Percentiles rank a stretch among this genome's conserved stretches.
Conservation (phyloP, 1,140 invertebrate genomes). For the Platorchestia sp. region DNA sequence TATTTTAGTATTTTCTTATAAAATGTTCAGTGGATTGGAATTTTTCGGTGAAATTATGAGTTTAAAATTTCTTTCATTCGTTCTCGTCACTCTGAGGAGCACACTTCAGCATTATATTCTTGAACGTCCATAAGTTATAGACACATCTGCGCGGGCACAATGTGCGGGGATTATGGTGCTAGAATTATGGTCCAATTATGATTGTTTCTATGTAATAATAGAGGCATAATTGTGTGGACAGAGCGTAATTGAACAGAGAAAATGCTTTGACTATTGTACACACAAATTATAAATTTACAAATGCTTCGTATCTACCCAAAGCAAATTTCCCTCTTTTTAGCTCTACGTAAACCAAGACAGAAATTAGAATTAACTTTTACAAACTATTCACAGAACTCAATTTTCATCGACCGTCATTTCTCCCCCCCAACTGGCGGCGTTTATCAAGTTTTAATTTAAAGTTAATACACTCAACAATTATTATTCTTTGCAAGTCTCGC, state of each 20-base stretch:
- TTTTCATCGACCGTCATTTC: background rate
- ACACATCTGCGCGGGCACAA: background rate
- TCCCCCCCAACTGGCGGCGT: background rate
- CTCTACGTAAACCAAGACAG: background rate
- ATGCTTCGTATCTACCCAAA: background rate
- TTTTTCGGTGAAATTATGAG: no score
- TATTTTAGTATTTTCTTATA: no score
- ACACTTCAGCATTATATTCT: no score
- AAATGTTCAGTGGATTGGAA: no score
- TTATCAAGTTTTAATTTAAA: background rate
- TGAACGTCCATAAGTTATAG: no score
- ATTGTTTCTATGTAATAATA: no score
- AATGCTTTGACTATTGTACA: background rate
- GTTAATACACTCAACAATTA: background rate
- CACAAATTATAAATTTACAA: background rate
- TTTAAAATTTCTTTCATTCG: no score
- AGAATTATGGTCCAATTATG: background rate
- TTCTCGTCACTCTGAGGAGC: no score
- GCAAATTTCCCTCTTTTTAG: background rate
- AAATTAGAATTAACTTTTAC: background rate
- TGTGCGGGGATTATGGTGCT: background rate
- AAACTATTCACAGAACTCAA: background rate
- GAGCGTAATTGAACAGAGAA: no score
- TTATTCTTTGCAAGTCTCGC: background rate
- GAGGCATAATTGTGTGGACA: no score